Base-by-base conservation (phyloP, 2,888 invertebrate species). In the Drosophila austrosaltans region DNA sequence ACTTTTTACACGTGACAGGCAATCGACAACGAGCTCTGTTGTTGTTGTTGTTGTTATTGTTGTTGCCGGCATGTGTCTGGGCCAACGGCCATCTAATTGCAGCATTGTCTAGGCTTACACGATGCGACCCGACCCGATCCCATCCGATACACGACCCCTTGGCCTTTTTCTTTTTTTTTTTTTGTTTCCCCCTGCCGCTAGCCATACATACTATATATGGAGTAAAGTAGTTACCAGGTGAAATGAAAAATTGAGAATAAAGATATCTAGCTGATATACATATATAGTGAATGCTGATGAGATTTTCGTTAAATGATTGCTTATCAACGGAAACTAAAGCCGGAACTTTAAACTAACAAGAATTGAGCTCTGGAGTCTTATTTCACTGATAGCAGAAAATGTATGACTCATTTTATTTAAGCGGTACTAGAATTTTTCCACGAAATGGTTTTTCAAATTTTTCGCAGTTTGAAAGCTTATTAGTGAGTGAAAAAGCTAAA, bases 1-100 rank as follows among this genome's bases (percentile, higher is more conserved):
- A 76, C 85, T 87, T 84, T 82, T 80, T 87, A 81, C 87, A 84
- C 87, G 82, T 87, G 87, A 87, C 87, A 82, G 82, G 68, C 87
- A 79, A 76, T 71, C 69, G 71, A 79, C 76, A 61, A 68, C 16
- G 16, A 16, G 16, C 16, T 16, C 16, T 16, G 16, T 16, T 16
- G 16, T 16, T 16, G 16, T 16, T 16, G 16, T 16, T 16, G 16
- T 16, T 16, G 16, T 16, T 16, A 16, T 16, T 61, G 62, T 58
- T 48, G 54, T 54, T 61, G 62, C 73, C 66, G 75, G 75, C 72
- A 71, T 72, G 76, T 76, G 76, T 76, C 76, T 76, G 76, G 75
- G 76, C 72, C 72, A 72, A 72, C 61, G 69, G 62, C 63, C 64
- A 69, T 67, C 75, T 75, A 76, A 75, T 76, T 76, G 75, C 72